phyloP scores from a whole-genome alignment of 2,113 vertebrate species.

The Rhinoderma darwinii region DNA sequence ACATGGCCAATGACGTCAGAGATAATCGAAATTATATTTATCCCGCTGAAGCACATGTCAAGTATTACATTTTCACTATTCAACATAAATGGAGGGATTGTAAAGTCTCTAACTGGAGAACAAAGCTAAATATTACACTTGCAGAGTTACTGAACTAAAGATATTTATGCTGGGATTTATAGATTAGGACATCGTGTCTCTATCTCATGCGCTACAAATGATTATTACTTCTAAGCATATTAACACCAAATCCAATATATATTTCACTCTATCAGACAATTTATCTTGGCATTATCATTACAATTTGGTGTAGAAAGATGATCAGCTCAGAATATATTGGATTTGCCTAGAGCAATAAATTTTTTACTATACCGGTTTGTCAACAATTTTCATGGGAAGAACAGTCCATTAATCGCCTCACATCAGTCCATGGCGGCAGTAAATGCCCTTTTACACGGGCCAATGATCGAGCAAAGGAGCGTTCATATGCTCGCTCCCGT shows the following conservation, averaged over 20 bases:
- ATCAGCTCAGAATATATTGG: too few species aligned
- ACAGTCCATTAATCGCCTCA: too few species aligned
- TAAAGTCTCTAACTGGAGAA: background rate
- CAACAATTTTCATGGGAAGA: too few species aligned
- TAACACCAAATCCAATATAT: background rate
- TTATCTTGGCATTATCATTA: background rate
- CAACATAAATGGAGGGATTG: background rate
- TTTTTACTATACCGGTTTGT: too few species aligned
- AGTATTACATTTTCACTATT: background rate
- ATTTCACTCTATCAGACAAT: background rate
- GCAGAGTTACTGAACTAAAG: background rate
- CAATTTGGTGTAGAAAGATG: background rate
- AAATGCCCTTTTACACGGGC: too few species aligned
- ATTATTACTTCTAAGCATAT: background rate
- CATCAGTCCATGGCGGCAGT: background rate
- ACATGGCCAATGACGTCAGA: conserved; percentile 26
- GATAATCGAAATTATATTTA: conserved; percentile 34
- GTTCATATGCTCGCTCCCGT: too few species aligned
- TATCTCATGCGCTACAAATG: background rate
- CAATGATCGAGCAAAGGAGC: too few species aligned
- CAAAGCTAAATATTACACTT: background rate
- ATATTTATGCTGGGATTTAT: background rate
- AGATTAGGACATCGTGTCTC: background rate
- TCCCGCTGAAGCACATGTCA: conserved; percentile 2
- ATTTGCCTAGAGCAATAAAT: too few species aligned